phyloP scores from a whole-genome alignment of 2,888 invertebrate species.

The Heliconius sara region DNA sequence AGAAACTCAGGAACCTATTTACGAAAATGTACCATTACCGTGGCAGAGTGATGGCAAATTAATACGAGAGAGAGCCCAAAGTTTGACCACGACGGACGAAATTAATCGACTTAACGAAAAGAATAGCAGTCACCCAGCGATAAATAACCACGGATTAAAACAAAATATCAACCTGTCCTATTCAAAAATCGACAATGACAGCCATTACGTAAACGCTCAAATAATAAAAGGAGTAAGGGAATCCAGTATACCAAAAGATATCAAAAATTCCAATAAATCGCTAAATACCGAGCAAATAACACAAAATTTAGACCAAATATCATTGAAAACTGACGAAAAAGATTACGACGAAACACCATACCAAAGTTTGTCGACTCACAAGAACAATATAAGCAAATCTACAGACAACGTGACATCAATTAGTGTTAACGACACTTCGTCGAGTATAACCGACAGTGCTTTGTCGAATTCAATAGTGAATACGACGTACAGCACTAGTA shows the following conservation, averaged over 20 bases:
- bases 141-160: slow-evolving; percentile 60
- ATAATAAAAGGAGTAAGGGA: slow-evolving; percentile 75
- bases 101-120: slow-evolving; percentile 76
- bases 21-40: slow-evolving; percentile 90
- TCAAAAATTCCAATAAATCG: slow-evolving; percentile 60
- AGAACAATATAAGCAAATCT: slow-evolving; percentile 64
- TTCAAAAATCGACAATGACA: slow-evolving; percentile 61
- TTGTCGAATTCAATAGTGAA: slow-evolving; percentile 63
- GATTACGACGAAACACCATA: slow-evolving; percentile 77
- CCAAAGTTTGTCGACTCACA: slow-evolving; percentile 74
- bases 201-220: slow-evolving; percentile 79
- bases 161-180: slow-evolving; percentile 53
- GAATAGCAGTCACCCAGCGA: slow-evolving; percentile 69
- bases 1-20: slow-evolving; percentile 88
- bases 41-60: slow-evolving; percentile 80
- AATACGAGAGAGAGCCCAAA: slow-evolving; percentile 85
- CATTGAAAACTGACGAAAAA: slow-evolving; percentile 65
- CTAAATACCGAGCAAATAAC: slow-evolving; percentile 62
- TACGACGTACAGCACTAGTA: slow-evolving; percentile 66
- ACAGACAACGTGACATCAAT: slow-evolving; percentile 76
- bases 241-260: slow-evolving; percentile 69
- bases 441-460: slow-evolving; percentile 56
- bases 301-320: slow-evolving; percentile 65
- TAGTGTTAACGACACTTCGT: slow-evolving; percentile 60
- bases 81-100: slow-evolving; percentile 89